Evolutionary conservation across 2,797 vertebrate species (phyloP), one percentile per base, ranked within the genome.

Genomic region (Hapalemur alaotrensis): DNA sequence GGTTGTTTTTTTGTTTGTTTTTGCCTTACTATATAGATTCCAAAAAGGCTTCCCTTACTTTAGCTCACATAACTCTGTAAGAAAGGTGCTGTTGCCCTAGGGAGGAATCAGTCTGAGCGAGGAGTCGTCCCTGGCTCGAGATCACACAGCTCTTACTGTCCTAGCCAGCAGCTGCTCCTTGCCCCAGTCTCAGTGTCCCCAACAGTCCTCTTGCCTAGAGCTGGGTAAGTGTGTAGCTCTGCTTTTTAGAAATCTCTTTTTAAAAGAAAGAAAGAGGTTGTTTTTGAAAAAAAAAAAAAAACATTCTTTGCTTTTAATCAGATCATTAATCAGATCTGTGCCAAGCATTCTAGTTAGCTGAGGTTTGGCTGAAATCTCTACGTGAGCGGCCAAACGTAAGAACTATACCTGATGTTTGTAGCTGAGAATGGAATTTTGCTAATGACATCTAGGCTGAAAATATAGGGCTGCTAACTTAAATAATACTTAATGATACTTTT

Each of bases 281-380:
- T 72, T 72, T 70, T 20, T 17, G 2, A 63, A 78, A 75, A 14
- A 43, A 43, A 43, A 43, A 43, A 38, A 41, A 25, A 78, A 30
- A 67, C 3, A 23, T 91, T 59, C 89, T 94, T 48, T 67, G 57
- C 41, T 81, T 94, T 91, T 89, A 93, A 54, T 80, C 48, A 72
- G 35, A 59, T 87, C 13, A 82, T 92, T 93, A 72, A 2, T 50
- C 57, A 67, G 57, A 46, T 82, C 23, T 4, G 0, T 25, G 46
- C 10, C 52, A 81, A 48, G 28, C 18, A 25, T 82, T 41, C 69
- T 63, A 54, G 32, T 28, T 38, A 59, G 18, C 57, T 87, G 20
- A 78, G 57, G n/a, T 89, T 76, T 80, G 61, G 41, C 38, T 80
- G 43, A 89, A 86, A 70, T 81, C 38, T 89, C 73, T 41, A 82